These are phyloP conservation scores for Clinocottus analis DNA, from an alignment of 2,113 vertebrate species.

Conservation along the genomic window DNA sequence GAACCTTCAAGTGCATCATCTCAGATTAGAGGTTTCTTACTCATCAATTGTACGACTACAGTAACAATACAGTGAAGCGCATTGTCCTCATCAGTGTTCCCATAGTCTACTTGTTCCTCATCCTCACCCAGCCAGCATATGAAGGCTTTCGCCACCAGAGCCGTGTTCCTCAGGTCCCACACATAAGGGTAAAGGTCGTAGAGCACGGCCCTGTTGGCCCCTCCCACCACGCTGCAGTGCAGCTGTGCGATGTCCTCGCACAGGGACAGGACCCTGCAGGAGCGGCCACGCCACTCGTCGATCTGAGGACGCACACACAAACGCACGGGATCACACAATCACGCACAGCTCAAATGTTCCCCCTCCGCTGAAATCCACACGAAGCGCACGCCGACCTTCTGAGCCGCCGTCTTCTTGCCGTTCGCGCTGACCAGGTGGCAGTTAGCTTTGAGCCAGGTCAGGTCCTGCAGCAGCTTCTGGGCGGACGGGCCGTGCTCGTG, in stretches of 20 bases:
- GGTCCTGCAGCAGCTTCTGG: constrained; percentile 83
- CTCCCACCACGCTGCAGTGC: constrained; percentile 84
- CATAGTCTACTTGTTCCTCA: background rate
- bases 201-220: constrained; percentile 82
- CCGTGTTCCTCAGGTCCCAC: constrained; percentile 88
- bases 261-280: constrained; percentile 79
- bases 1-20: too few species aligned
- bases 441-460: constrained; percentile 86
- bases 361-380: background rate
- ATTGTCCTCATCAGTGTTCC: background rate
- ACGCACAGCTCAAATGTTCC: background rate
- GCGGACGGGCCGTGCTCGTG: constrained; percentile 84
- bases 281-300: constrained; percentile 79
- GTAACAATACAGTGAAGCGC: background rate
- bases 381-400: constrained; percentile 73
- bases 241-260: constrained; percentile 83
- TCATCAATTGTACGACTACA: too few species aligned
- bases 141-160: constrained; percentile 86
- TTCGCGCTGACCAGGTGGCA: constrained; percentile 80
- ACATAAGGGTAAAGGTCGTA: constrained; percentile 91
- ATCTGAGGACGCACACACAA: constrained; percentile 59
- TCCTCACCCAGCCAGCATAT: constrained; percentile 87
- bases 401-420: constrained; percentile 77
- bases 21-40: too few species aligned
- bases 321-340: background rate